Conservation (phyloP, 2,888 invertebrate genomes). For the Beris chalybata region DNA sequence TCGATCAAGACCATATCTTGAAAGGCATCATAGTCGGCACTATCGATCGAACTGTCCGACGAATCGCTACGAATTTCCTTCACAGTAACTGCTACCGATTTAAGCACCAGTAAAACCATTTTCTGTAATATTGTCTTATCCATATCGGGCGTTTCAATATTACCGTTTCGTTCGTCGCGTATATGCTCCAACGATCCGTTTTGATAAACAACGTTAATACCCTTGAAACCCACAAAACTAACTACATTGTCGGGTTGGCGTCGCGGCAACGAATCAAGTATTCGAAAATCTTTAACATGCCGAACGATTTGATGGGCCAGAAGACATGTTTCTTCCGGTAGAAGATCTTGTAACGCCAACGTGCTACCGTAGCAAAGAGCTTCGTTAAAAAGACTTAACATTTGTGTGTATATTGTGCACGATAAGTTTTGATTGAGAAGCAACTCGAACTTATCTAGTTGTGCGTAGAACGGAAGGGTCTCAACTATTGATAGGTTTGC, state of each 20-base stretch:
- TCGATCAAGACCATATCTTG: slow-evolving; percentile 89
- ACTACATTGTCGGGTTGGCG: slow-evolving; percentile 52
- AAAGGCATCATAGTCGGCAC: slow-evolving; percentile 82
- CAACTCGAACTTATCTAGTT: slow-evolving; percentile 78
- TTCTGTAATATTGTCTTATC: slow-evolving; percentile 82
- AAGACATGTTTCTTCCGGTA: slow-evolving; percentile 86
- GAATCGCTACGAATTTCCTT: slow-evolving; percentile 88
- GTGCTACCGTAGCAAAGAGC: slow-evolving; percentile 91
- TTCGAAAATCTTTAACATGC: slow-evolving; percentile 80
- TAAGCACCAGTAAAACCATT: slow-evolving; percentile 82
- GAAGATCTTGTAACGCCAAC: slow-evolving; percentile 80
- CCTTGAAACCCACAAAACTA: slow-evolving; percentile 52
- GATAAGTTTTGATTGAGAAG: slow-evolving; percentile 72
- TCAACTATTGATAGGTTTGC: slow-evolving; percentile 87
- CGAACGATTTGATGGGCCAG: slow-evolving; percentile 83
- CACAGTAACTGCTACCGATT: slow-evolving; percentile 86
- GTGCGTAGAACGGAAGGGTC: slow-evolving; percentile 85
- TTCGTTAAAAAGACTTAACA: slow-evolving; percentile 84
- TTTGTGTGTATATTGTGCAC: slow-evolving; percentile 80
- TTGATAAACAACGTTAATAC: slow-evolving; percentile 46
- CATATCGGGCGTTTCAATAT: slow-evolving; percentile 51
- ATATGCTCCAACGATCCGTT: slow-evolving; percentile 46
- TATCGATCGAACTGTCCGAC: slow-evolving; percentile 81
- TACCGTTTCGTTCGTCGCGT: slow-evolving; percentile 53
- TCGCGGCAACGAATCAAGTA: slow-evolving; percentile 57